Evolutionary conservation across 2,797 vertebrate genomes (phyloP).

Genomic region (Limosa lapponica): DNA sequence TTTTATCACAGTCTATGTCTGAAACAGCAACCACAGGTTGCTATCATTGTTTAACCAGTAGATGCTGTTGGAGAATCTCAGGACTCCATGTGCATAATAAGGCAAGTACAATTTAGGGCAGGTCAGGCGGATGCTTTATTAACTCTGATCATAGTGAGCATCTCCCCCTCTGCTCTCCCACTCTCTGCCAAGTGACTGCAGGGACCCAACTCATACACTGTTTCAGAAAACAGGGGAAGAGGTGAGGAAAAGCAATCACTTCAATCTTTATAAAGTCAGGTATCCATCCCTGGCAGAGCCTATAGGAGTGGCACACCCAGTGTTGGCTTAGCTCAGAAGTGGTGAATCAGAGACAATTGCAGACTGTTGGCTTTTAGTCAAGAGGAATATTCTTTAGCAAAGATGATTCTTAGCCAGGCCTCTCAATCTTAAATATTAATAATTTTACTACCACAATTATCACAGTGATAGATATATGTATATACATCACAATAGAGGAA

Average conservation of each 20-base stretch:
- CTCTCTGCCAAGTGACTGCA: background rate
- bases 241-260: background rate
- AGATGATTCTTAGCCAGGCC: background rate
- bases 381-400: background rate
- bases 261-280: background rate
- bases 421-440: background rate
- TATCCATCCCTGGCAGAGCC: background rate
- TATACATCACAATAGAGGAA: background rate
- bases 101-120: background rate
- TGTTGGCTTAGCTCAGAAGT: background rate
- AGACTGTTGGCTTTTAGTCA: background rate
- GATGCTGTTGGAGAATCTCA: background rate
- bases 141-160: background rate
- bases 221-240: background rate
- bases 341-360: background rate
- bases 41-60: background rate
- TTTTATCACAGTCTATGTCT: background rate
- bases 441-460: background rate
- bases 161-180: background rate
- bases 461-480: background rate
- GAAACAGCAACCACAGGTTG: background rate
- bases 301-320: rapidly evolving
- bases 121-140: background rate
- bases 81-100: background rate
- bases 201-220: background rate